These are phyloP conservation scores for Orthosia gracilis DNA, from an alignment of 2,888 invertebrate species.

Conservation along the genomic window DNA sequence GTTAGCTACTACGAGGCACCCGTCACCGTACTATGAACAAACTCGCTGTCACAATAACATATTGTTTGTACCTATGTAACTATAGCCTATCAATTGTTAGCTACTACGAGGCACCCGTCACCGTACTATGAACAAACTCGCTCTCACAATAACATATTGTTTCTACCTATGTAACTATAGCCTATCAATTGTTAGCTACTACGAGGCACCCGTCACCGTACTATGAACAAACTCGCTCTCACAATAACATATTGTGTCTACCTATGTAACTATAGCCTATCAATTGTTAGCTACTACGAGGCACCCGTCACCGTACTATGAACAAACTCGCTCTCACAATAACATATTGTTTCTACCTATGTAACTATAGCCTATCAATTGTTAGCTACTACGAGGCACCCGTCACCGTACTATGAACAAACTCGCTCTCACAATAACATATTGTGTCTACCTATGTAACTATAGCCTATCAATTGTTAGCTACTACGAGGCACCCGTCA, in stretches of 20 bases:
- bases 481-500: neutral
- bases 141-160: conserved; percentile 8
- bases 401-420: neutral
- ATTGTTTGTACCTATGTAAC: neutral
- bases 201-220: neutral
- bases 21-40: neutral
- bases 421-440: neutral
- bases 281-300: neutral
- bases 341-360: neutral
- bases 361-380: neutral
- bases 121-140: neutral
- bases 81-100: neutral
- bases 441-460: neutral
- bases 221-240: neutral
- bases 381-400: neutral
- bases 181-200: neutral
- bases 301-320: neutral
- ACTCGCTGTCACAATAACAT: neutral
- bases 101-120: neutral
- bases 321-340: conserved; percentile 3
- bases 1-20: neutral
- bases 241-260: neutral
- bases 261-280: neutral
- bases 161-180: neutral
- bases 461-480: neutral